Evolutionary conservation across 2,113 vertebrate species (phyloP).

Genomic region (Thunnus thynnus): DNA sequence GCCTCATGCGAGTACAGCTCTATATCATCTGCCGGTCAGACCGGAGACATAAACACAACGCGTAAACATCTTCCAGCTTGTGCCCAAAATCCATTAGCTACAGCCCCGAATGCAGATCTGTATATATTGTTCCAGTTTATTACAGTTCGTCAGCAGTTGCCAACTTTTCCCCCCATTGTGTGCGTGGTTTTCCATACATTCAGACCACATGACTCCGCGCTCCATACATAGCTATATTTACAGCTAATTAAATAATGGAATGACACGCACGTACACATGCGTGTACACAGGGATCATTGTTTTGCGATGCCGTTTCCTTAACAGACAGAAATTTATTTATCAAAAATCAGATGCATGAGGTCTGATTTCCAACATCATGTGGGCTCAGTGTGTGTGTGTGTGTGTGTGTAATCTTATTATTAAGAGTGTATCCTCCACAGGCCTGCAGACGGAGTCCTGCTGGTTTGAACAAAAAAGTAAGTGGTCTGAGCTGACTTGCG

Average conservation of each 20-base stretch:
- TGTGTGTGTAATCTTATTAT: slow-evolving; percentile 54
- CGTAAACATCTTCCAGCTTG: slow-evolving; percentile 49
- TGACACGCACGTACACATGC: slow-evolving; percentile 8
- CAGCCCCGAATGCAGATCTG: slow-evolving; percentile 53
- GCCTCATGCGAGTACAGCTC: neutral
- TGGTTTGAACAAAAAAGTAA: slow-evolving; percentile 15
- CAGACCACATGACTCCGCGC: slow-evolving; percentile 39
- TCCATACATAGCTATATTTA: slow-evolving; percentile 19
- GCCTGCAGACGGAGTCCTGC: slow-evolving; percentile 50
- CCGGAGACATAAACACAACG: slow-evolving; percentile 29
- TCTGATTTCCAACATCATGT: slow-evolving; percentile 23
- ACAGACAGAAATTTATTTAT: slow-evolving; percentile 61
- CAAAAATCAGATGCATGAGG: slow-evolving; percentile 53
- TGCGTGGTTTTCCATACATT: slow-evolving; percentile 59
- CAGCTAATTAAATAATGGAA: slow-evolving; percentile 60
- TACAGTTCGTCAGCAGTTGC: slow-evolving; percentile 37
- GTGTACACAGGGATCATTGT: slow-evolving; percentile 52
- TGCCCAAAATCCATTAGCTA: slow-evolving; percentile 58
- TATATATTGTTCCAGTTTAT: slow-evolving; percentile 55
- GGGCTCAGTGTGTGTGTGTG: neutral
- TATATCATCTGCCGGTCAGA: slow-evolving; percentile 8
- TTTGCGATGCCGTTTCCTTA: slow-evolving; percentile 44
- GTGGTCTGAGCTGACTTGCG: neutral
- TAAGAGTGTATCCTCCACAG: slow-evolving; percentile 2
- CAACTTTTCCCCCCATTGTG: slow-evolving; percentile 32